These are phyloP conservation scores for Scaptomyza parva DNA, from an alignment of 2,888 invertebrate species.

Conservation along the genomic window DNA sequence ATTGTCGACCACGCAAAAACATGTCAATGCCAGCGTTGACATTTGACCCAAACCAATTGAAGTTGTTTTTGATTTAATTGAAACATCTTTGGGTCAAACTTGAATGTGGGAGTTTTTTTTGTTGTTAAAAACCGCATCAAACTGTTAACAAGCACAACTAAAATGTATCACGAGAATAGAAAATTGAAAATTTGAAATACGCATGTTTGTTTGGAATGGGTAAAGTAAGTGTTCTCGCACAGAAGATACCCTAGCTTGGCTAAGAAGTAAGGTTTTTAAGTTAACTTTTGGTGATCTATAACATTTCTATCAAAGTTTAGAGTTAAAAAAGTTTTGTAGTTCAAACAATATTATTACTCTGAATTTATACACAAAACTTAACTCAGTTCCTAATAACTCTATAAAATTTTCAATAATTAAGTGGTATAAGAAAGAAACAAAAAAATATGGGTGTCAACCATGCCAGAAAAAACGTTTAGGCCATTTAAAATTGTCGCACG, in stretches of 20 bases:
- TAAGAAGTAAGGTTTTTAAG: too few relatives aligned
- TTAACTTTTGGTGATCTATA: too few relatives aligned
- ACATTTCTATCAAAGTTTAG: too few relatives aligned
- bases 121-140: conserved; percentile 51
- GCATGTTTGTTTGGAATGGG: not conserved
- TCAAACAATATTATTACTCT: too few relatives aligned
- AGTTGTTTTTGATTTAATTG: conserved; percentile 25
- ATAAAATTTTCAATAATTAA: not conserved
- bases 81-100: not conserved
- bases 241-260: conserved; percentile 7
- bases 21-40: conserved; percentile 48
- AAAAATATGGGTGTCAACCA: conserved; percentile 67
- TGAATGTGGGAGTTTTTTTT: conserved; percentile 25
- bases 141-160: too few relatives aligned
- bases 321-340: too few relatives aligned
- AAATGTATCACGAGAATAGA: conserved; percentile 43
- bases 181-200: conserved; percentile 26
- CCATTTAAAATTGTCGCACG: conserved; percentile 72
- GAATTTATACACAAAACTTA: too few relatives aligned
- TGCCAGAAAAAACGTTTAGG: conserved; percentile 54
- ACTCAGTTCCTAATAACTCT: not conserved
- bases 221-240: not conserved
- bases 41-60: conserved; percentile 60
- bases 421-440: conserved; percentile 19
- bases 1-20: conserved; percentile 64